phyloP scores from a whole-genome alignment of 2,888 invertebrate species.

The Drosophila melanosoma region DNA sequence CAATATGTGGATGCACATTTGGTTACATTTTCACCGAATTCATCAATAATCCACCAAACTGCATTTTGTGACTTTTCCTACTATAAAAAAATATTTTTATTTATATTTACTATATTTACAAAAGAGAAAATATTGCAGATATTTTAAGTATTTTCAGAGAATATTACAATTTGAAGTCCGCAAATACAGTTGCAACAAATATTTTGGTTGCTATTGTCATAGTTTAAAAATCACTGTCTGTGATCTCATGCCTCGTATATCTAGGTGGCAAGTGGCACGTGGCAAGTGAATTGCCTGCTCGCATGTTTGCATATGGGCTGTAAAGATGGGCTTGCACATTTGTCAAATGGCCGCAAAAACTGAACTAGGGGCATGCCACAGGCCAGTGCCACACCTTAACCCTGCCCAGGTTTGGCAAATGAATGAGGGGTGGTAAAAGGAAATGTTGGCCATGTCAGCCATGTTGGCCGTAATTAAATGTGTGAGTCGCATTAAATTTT shows the following conservation, averaged over 20 bases:
- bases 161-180: not conserved
- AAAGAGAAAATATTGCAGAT: not conserved
- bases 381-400: slow-evolving; percentile 29
- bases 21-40: not conserved
- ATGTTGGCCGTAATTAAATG: slow-evolving; percentile 41
- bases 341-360: slow-evolving; percentile 29
- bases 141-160: not conserved
- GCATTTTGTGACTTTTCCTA: not conserved
- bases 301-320: slow-evolving; percentile 32
- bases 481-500: slow-evolving; percentile 23
- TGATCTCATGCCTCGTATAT: not conserved
- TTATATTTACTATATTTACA: no score
- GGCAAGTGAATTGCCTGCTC: slow-evolving; percentile 1
- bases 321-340: slow-evolving; percentile 26
- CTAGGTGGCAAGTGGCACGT: not conserved
- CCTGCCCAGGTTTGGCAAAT: slow-evolving; percentile 1
- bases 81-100: no score
- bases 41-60: not conserved
- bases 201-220: no score
- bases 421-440: slow-evolving; percentile 1
- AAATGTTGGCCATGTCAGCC: slow-evolving; percentile 7
- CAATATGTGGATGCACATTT: not conserved
- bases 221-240: not conserved
- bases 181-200: not conserved
- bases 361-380: not conserved